Evolutionary conservation across 2,797 vertebrate species (phyloP), one percentile per base, ranked within the genome.

Genomic region (Oreonectes daqikongensis): DNA sequence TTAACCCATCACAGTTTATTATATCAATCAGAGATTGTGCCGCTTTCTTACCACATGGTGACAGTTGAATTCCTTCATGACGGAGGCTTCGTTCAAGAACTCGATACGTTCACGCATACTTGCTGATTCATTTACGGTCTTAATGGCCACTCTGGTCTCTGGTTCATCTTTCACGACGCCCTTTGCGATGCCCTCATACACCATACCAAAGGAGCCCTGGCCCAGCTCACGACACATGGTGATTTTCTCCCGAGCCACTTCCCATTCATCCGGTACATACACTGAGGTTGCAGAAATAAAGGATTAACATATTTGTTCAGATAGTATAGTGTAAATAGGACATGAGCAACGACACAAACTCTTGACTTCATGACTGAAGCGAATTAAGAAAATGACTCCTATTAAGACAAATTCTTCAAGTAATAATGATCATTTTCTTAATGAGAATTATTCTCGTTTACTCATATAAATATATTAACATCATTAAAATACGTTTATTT

Each of bases 51-150:
- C 97, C 94, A 99, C 97, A 1, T 99, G 97, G 87, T 99, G 97
- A 89, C 97, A 99, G 86, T 99, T 99, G 90, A 99, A 99, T 87
- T 99, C 97, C 90, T 99, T 99, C 97, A 99, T 99, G 88, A 99
- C 97, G 0, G 97, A 99, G 5, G 97, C 97, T 90, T 99, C 97
- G 0, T 99, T 99, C 85, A 99, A 88, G 88, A 99, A 99, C 89
- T 99, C 97, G 0, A 99, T 99, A 83, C 97, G 93, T 84, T 99
- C 97, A 0, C 96, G 93, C 96, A 99, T 97, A 88, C 95, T 98
- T 7, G 97, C 97, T 0, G 96, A 94, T 89, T 99, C 97, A 0
- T 99, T 99, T 77, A 99, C 97, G 0, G 97, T 99, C 89, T 99
- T 99, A 86, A 99, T 97, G 85, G 97, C 97, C 87, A 99, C 97